Evolutionary conservation across 2,113 vertebrate genomes (phyloP), one percentile per base, ranked within the genome.

Genomic region (Myanophis thanlyinensis): DNA sequence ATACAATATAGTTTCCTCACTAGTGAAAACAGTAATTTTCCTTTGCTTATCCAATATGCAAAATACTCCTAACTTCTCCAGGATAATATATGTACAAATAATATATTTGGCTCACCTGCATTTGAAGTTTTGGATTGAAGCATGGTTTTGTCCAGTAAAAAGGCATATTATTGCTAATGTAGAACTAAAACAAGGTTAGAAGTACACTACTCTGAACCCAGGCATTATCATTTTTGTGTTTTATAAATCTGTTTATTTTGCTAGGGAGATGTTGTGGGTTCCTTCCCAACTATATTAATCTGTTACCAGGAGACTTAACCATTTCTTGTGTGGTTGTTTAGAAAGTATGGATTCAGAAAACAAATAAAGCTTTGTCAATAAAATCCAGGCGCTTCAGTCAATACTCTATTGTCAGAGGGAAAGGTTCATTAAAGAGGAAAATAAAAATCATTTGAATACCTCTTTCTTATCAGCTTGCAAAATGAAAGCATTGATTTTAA

Each of bases 321-420:
- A 85, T 89, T 92, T 23, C 86, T 22, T 59, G 44, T 89, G 85
- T 85, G 84, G 67, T 89, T 92, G 67, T 92, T 89, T 47, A 92
- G 56, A 92, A 92, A n/a, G 46, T 53, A 44, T 92, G 52, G 84
- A 46, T 92, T 85, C 67, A 85, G 91, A 89, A 89, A 92, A 92
- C 87, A 92, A 85, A 27, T 85, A 89, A 89, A 85, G 67, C 62
- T 89, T 92, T 92, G 87, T 85, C 91, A 92, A 89, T 92, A 92
- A 92, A 89, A 92, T 92, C 56, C 62, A 85, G 67, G 87, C 51
- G 4, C 67, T n/a, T 89, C 67, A 27, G 87, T 92, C 91, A 92
- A 92, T 92, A 92, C 85, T 92, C 91, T 89, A 89, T 92, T 92
- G 91, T 89, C 91, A 92, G 30, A 92, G 67, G 91, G 87, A 92